Evolutionary conservation across 2,113 vertebrate genomes (phyloP).

Genomic region (human): DNA sequence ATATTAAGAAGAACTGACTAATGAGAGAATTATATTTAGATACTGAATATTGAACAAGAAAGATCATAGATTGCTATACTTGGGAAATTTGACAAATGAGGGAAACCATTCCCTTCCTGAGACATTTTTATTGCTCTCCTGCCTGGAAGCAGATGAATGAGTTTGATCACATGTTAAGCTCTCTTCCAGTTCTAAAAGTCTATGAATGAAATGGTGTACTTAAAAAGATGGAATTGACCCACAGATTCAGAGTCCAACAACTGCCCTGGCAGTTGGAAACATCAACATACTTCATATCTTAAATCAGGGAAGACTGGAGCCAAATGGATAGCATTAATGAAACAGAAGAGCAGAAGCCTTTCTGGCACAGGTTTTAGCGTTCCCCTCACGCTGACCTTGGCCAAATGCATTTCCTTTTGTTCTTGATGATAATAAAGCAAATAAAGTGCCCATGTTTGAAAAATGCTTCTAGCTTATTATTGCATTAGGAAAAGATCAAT

Average conservation of each 20-base stretch:
- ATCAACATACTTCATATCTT: conserved; percentile 43
- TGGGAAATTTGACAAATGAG: conserved; percentile 50
- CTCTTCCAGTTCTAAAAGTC: conserved; percentile 33
- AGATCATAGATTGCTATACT: neutral
- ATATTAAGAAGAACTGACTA: neutral
- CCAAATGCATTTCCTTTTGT: conserved; percentile 71
- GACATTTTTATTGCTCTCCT: conserved; percentile 44
- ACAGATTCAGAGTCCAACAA: neutral
- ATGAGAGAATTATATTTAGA: neutral
- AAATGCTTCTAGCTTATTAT: conserved; percentile 59
- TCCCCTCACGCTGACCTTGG: conserved; percentile 59
- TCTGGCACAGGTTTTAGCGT: neutral
- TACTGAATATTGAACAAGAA: neutral
- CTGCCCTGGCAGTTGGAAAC: conserved; percentile 43
- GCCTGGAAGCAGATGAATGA: conserved; percentile 64
- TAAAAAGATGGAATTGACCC: conserved; percentile 64
- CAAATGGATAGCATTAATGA: conserved; percentile 41
- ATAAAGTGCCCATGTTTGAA: conserved; percentile 39
- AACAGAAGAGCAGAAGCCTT: conserved; percentile 41
- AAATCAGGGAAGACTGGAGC: conserved; percentile 40
- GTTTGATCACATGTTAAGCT: neutral
- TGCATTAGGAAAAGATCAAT: conserved; percentile 60
- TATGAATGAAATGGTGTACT: conserved; percentile 64
- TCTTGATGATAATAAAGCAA: conserved; percentile 58
- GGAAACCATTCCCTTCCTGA: neutral